phyloP scores from a whole-genome alignment of 1,140 invertebrate species.

The Dendrolimus punctatus region DNA sequence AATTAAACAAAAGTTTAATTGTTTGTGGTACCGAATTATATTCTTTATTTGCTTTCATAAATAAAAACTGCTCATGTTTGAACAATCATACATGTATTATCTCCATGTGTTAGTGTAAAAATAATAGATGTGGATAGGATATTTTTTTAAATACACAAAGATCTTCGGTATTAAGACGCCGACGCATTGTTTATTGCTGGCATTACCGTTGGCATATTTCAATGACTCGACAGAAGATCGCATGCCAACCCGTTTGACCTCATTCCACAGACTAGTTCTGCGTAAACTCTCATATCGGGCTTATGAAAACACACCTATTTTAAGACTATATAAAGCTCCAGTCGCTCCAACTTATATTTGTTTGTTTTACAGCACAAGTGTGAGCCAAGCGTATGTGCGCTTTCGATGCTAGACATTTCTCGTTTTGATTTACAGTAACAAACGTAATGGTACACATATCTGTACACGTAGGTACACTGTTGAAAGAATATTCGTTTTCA shows the following conservation, averaged over 20 bases:
- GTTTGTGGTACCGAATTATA: no score
- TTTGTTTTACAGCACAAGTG: conserved; percentile 52
- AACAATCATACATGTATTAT: no score
- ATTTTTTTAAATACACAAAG: no score
- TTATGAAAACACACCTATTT: conserved; percentile 68
- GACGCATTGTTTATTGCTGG: conserved; percentile 27
- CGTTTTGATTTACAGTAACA: conserved; percentile 46
- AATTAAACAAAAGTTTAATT: background rate
- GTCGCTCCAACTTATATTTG: conserved; percentile 52
- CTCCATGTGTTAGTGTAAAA: no score
- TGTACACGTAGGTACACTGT: no score
- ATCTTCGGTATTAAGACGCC: background rate
- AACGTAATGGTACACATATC: conserved; percentile 14
- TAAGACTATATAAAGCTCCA: conserved; percentile 49
- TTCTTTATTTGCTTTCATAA: no score
- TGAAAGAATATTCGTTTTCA: conserved; percentile 26
- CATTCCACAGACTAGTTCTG: conserved; percentile 61
- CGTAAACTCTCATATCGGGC: conserved; percentile 63
- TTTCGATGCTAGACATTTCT: conserved; percentile 45
- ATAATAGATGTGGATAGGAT: no score
- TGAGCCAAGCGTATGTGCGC: conserved; percentile 53
- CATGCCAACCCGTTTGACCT: conserved; percentile 64
- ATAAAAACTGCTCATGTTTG: no score
- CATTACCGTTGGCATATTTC: conserved; percentile 33
- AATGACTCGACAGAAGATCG: conserved; percentile 33